These are phyloP conservation scores for Noctua comes DNA, from an alignment of 2,888 invertebrate species.

Conservation along the genomic window DNA sequence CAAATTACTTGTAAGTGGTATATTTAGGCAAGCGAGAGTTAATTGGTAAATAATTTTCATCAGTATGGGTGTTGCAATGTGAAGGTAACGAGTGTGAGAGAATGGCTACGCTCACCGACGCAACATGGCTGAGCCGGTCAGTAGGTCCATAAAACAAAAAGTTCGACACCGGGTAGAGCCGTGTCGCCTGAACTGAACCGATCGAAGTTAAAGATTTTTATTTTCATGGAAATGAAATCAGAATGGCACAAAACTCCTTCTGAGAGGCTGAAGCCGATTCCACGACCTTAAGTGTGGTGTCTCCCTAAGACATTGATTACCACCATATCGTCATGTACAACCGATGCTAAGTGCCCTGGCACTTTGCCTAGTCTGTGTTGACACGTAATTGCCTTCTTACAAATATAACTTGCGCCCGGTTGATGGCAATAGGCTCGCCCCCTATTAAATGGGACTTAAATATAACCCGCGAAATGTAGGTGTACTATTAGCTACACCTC, in stretches of 20 bases:
- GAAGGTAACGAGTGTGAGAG: slow-evolving; percentile 7
- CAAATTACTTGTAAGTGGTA: slow-evolving; percentile 13
- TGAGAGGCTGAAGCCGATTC: background rate
- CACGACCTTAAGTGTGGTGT: background rate
- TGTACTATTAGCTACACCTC: no score
- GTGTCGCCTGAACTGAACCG: background rate
- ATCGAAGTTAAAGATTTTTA: background rate
- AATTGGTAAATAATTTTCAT: slow-evolving; percentile 28
- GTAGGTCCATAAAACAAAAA: background rate
- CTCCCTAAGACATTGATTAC: slow-evolving; percentile 13
- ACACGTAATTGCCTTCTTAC: slow-evolving; percentile 10
- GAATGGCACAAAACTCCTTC: background rate
- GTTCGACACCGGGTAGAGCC: background rate
- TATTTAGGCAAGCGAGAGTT: slow-evolving; percentile 23
- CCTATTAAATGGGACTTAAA: no score
- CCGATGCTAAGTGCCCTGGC: slow-evolving; percentile 13
- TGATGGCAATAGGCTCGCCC: no score
- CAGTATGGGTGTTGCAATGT: slow-evolving; percentile 10
- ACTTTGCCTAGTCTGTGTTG: slow-evolving; percentile 22
- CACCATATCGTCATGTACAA: slow-evolving; percentile 1
- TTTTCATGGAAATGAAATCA: background rate
- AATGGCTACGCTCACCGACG: background rate
- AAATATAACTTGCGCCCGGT: background rate
- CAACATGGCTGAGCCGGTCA: background rate
- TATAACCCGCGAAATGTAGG: no score